Conservation (phyloP, 2,113 vertebrate genomes). For the Oceanodroma tethys region DNA sequence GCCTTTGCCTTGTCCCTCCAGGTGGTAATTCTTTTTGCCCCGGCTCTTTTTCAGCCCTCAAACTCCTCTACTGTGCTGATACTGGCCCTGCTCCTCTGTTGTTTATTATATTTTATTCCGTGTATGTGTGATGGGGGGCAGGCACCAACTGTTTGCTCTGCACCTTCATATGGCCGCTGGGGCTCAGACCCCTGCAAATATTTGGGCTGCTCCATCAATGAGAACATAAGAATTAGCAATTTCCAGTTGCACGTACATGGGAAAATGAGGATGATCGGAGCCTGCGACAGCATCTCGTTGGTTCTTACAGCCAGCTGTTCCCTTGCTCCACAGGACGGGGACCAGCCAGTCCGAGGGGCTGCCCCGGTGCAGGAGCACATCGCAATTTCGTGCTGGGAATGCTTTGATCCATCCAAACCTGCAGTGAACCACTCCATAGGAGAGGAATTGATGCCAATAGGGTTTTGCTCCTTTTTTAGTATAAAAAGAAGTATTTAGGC, state of each 20-base stretch:
- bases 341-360: fast-evolving
- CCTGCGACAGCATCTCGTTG: not conserved
- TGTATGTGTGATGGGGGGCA: fast-evolving
- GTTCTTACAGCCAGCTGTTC: not conserved
- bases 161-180: fast-evolving
- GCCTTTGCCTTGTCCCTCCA: not conserved
- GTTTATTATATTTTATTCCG: not conserved
- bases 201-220: not conserved
- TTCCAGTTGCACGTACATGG: not conserved
- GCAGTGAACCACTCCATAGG: not conserved
- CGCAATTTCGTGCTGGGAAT: not conserved
- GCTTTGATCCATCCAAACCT: not conserved
- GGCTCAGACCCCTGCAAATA: not conserved
- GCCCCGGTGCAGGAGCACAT: fast-evolving
- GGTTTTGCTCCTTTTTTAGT: not conserved
- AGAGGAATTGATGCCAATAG: fast-evolving
- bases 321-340: fast-evolving
- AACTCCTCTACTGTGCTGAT: not conserved
- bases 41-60: not conserved
- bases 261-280: not conserved
- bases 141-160: not conserved
- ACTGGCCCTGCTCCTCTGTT: not conserved
- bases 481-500: not conserved
- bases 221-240: not conserved
- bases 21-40: not conserved